phyloP scores from a whole-genome alignment of 2,888 invertebrate genomes.

The Mylabris sibirica region DNA sequence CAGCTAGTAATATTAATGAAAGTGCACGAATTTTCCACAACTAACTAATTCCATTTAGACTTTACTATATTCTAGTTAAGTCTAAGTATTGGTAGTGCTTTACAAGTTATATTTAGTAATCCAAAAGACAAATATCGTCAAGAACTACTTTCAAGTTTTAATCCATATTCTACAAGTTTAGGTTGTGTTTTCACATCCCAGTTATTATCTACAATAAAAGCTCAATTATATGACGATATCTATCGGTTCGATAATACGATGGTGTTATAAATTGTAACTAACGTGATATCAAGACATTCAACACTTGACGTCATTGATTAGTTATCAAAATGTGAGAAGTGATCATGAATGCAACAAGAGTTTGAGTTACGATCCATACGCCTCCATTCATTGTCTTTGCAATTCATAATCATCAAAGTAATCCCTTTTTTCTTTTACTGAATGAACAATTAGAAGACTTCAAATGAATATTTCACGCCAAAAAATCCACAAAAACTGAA shows the following conservation, averaged over 20 bases:
- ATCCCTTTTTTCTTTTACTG: too few species aligned
- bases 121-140: constrained; percentile 41
- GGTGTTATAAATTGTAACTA: background rate
- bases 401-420: too few species aligned
- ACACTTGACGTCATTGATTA: too few species aligned
- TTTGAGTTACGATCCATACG: too few species aligned
- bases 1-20: background rate
- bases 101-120: constrained; percentile 38
- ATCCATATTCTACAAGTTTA: constrained; percentile 27
- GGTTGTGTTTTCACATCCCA: constrained; percentile 7
- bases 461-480: too few species aligned
- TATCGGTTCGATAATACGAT: background rate
- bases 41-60: constrained; percentile 6
- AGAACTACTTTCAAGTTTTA: constrained; percentile 36
- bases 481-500: too few species aligned
- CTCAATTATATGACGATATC: background rate
- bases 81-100: constrained; percentile 32
- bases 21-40: background rate
- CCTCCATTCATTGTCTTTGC: too few species aligned
- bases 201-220: background rate
- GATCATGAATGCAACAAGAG: too few species aligned
- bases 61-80: constrained; percentile 27
- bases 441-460: too few species aligned
- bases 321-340: too few species aligned
- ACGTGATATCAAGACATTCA: too few species aligned